phyloP scores from a whole-genome alignment of 2,113 vertebrate genomes.

The Ptychochromis oligacanthus region DNA sequence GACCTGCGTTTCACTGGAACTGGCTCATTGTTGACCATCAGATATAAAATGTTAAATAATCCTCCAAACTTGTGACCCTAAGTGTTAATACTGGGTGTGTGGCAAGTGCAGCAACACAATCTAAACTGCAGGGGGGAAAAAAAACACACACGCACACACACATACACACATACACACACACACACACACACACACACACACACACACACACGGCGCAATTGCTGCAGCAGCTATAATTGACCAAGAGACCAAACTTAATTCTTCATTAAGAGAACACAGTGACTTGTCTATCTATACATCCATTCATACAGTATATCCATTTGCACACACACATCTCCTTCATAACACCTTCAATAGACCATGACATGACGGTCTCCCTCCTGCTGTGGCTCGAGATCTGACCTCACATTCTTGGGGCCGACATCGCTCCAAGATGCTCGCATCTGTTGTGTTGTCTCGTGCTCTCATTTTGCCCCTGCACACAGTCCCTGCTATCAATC shows the following conservation, averaged over 20 bases:
- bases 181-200: background rate
- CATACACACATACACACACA: background rate
- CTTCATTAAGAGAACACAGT: background rate
- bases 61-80: background rate
- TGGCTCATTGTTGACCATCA: background rate
- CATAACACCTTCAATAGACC: constrained; percentile 16
- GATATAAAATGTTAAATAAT: constrained; percentile 9
- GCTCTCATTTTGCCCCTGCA: constrained; percentile 20
- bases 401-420: constrained; percentile 59
- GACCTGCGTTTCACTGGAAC: background rate
- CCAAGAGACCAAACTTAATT: background rate
- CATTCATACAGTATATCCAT: constrained; percentile 16
- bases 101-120: background rate
- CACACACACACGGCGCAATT: background rate
- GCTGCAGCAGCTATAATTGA: constrained; percentile 16
- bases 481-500: constrained; percentile 44
- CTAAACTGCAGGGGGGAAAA: background rate
- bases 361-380: constrained; percentile 22
- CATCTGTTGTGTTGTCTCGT: constrained; percentile 28
- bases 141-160: background rate
- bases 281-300: background rate
- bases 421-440: constrained; percentile 52
- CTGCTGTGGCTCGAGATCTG: constrained; percentile 54
- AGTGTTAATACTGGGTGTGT: background rate
- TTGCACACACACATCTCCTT: constrained; percentile 11